phyloP scores from a whole-genome alignment of 1,140 invertebrate genomes.

The Venustaconcha ellipsiformis region DNA sequence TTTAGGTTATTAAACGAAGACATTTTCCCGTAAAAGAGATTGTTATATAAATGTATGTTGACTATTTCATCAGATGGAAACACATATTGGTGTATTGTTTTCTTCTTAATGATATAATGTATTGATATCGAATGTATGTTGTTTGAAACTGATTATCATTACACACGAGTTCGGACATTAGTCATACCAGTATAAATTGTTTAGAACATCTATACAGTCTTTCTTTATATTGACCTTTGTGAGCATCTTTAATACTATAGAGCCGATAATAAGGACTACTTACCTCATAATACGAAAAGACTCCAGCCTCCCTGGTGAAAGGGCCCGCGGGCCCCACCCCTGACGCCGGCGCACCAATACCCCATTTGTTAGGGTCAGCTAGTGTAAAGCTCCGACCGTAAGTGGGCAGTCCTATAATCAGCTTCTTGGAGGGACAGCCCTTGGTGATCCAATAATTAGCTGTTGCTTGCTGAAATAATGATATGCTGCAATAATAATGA shows the following conservation, averaged over 20 bases:
- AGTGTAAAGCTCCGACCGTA: conserved; percentile 54
- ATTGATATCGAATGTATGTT: no score
- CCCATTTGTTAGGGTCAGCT: conserved; percentile 9
- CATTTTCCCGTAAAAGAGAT: no score
- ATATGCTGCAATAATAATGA: no score
- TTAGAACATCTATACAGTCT: neutral
- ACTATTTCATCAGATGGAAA: no score
- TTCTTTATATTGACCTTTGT: neutral
- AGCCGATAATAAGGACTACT: conserved; percentile 70
- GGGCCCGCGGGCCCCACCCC: conserved; percentile 61
- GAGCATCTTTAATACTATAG: neutral
- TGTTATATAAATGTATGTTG: no score
- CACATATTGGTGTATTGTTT: no score
- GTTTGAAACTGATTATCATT: no score
- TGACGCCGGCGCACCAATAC: conserved; percentile 30
- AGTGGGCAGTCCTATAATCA: conserved; percentile 92
- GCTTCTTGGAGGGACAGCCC: conserved; percentile 94
- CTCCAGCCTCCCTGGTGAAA: conserved; percentile 74
- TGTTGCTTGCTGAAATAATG: conserved; percentile 45
- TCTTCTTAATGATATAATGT: no score
- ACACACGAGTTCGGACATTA: no score
- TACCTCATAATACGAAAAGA: conserved; percentile 56
- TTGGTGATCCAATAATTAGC: conserved; percentile 51
- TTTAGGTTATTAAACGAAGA: no score
- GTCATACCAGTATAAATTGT: no score